phyloP scores from a whole-genome alignment of 2,797 vertebrate genomes.

The Varecia variegata region DNA sequence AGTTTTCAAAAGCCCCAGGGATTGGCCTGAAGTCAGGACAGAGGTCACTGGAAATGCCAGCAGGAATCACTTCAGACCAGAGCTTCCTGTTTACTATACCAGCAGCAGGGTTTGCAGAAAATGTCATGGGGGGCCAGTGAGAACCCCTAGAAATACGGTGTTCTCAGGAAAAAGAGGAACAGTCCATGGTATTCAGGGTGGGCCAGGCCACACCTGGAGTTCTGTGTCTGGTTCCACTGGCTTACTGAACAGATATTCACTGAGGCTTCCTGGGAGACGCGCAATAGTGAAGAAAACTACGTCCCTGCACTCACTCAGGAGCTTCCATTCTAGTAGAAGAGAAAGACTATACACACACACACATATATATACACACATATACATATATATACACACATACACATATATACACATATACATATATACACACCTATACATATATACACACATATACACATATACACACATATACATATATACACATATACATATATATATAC shows the following conservation, averaged over 20 bases:
- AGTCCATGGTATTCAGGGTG: accelerated
- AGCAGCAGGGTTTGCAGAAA: neutral
- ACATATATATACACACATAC: too few relatives aligned
- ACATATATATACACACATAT: too few relatives aligned
- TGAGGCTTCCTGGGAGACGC: neutral
- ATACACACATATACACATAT: too few relatives aligned
- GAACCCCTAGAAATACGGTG: accelerated
- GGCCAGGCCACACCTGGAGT: neutral
- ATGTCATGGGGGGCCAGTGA: neutral
- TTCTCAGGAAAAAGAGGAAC: neutral
- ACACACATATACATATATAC: too few relatives aligned
- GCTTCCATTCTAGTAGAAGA: neutral
- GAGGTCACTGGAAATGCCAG: neutral
- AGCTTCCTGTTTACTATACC: neutral
- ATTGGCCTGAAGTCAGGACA: neutral
- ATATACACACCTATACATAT: too few relatives aligned
- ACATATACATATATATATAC: too few relatives aligned
- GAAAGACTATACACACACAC: neutral
- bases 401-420: too few relatives aligned
- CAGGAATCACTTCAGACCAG: neutral
- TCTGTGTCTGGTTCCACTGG: neutral
- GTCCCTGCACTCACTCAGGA: neutral
- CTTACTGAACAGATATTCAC: neutral
- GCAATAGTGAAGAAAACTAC: neutral
- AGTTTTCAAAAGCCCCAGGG: neutral